These are phyloP conservation scores for Ivindomyrus marchei DNA, from an alignment of 2,113 vertebrate genomes.

Conservation along the genomic window DNA sequence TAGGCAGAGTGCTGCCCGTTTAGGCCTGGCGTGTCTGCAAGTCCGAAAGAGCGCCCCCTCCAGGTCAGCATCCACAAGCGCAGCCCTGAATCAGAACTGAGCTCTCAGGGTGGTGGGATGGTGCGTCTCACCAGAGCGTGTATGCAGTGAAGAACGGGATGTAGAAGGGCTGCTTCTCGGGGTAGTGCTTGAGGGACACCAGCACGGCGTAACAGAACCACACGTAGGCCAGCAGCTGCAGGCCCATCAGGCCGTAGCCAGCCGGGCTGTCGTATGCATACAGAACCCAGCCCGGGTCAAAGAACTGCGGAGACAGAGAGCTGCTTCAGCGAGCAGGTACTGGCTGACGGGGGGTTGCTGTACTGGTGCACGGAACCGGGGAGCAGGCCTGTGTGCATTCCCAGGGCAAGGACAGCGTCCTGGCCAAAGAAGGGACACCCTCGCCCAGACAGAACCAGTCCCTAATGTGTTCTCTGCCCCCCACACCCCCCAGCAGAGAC, in stretches of 20 bases:
- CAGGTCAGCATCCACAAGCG: neutral
- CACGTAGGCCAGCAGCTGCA: constrained; percentile 83
- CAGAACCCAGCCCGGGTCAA: constrained; percentile 84
- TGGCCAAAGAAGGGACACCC: neutral
- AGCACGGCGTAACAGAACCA: constrained; percentile 89
- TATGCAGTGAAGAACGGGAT: constrained; percentile 86
- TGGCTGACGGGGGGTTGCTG: neutral
- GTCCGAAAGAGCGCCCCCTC: neutral
- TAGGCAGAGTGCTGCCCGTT: neutral
- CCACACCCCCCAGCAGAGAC: neutral
- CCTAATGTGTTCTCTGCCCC: neutral
- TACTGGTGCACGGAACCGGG: neutral
- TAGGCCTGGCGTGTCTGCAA: neutral
- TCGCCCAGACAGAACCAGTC: neutral
- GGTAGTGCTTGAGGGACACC: constrained; percentile 79
- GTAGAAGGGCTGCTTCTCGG: constrained; percentile 85
- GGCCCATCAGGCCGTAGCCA: constrained; percentile 78
- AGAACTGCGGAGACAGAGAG: constrained; percentile 62
- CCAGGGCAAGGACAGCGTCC: neutral
- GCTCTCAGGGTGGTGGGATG: neutral
- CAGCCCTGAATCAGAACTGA: neutral
- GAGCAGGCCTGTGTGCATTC: neutral
- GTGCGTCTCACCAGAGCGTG: constrained; percentile 76
- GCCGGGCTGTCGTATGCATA: constrained; percentile 85
- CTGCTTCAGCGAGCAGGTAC: neutral